A percentile compares a stretch with the other conserved stretches of the same genome.
Evolutionary conservation across 2,888 invertebrate genomes (phyloP).

Genomic region (Odontomyia ornata): DNA sequence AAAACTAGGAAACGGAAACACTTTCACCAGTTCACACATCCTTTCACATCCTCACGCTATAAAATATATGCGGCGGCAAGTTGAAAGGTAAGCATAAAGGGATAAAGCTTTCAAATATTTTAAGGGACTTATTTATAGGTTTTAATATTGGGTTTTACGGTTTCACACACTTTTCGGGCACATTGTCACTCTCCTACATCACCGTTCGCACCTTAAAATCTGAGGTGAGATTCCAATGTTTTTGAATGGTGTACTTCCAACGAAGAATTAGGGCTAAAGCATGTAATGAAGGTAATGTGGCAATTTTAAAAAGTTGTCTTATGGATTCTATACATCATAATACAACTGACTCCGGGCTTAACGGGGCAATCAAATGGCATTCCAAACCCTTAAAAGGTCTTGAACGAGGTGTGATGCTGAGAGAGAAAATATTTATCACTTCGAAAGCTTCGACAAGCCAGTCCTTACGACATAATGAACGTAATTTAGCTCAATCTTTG

Average conservation of each 20-base stretch:
- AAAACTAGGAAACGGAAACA: neutral
- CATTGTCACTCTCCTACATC: neutral
- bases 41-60: neutral
- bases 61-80: slow-evolving; percentile 33
- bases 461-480: neutral
- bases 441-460: neutral
- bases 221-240: neutral
- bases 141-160: slow-evolving; percentile 48
- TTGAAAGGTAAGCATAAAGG: slow-evolving; percentile 21
- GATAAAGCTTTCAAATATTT: slow-evolving; percentile 40
- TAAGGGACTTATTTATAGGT: slow-evolving; percentile 46
- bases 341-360: slow-evolving; percentile 18
- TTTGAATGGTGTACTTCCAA: neutral
- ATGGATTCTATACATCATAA: neutral
- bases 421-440: slow-evolving; percentile 2
- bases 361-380: slow-evolving; percentile 23
- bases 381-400: neutral
- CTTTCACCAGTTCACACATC: neutral
- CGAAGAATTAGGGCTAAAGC: slow-evolving; percentile 21
- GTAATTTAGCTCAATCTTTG: neutral
- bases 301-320: slow-evolving; percentile 2
- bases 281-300: slow-evolving; percentile 27
- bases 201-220: neutral
- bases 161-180: slow-evolving; percentile 28
- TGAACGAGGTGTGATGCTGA: neutral